Percentiles rank a stretch among this genome's conserved stretches.
Conservation (phyloP, 2,888 invertebrate species). For the Tanypteryx hageni region DNA sequence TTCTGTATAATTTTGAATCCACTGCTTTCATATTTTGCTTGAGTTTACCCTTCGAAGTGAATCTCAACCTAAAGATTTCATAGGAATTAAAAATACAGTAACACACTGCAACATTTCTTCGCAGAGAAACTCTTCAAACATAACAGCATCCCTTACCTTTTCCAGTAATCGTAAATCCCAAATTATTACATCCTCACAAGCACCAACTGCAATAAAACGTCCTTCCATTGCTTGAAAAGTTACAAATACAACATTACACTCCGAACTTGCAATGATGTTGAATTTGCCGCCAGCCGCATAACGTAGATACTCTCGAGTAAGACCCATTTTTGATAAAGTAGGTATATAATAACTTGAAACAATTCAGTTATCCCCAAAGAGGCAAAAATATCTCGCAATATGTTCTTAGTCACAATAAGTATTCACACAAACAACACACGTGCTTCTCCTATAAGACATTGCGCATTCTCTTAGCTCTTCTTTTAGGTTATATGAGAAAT, state of each 20-base stretch:
- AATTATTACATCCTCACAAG: slow-evolving; percentile 94
- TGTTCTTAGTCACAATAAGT: no score
- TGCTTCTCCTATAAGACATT: background rate
- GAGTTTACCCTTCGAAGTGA: no score
- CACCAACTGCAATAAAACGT: slow-evolving; percentile 92
- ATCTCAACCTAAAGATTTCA: no score
- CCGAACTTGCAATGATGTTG: slow-evolving; percentile 89
- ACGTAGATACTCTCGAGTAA: slow-evolving; percentile 96
- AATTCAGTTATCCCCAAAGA: no score
- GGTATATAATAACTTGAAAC: no score
- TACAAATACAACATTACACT: slow-evolving; percentile 89
- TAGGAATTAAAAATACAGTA: no score
- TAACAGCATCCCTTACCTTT: slow-evolving; percentile 79
- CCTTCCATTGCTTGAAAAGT: slow-evolving; percentile 87
- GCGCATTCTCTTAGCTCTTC: background rate
- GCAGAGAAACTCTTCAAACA: no score
- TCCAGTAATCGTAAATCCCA: slow-evolving; percentile 95
- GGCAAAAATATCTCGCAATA: no score
- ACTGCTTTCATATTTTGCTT: no score
- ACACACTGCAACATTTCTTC: no score
- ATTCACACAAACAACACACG: no score
- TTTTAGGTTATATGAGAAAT: background rate
- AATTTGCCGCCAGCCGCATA: slow-evolving; percentile 90
- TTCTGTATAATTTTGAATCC: no score
- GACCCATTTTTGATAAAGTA: slow-evolving; percentile 80